Evolutionary conservation across 2,888 invertebrate genomes (phyloP), one percentile per base, ranked within the genome.

Genomic region (Helleia helle): DNA sequence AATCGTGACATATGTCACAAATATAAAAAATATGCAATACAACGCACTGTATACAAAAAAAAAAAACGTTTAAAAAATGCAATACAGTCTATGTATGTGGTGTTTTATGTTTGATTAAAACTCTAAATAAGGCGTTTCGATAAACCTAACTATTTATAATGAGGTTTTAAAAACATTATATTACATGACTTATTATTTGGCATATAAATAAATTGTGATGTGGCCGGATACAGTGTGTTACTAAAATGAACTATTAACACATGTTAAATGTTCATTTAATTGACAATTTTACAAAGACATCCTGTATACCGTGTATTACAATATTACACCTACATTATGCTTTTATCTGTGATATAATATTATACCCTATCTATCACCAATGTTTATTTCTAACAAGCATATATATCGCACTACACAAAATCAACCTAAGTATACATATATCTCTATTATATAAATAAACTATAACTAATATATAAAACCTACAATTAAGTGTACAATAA

Each of bases 401-500:
- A 53, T 65, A 65, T 64, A 59, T 69, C 69, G 71, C 72, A 65
- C 75, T 80, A 79, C 61, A 64, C 55, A 59, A 51, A 58, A 50
- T 52, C 53, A 55, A 54, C 50, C 55, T 62, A 68, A 57, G 66
- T 75, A 75, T 73, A 76, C 62, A 76, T 76, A 74, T 56, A 60
- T 51, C 54, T 69, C 56, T 73, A 67, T 56, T 54, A 66, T 76
- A 77, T 80, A 81, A 79, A 83, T 80, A 81, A 62, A 59, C 58
- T 80, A 79, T 72, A 52, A 52, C 74, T 79, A 80, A 48, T 56
- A 68, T 76, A 77, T 66, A 80, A 81, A 81, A 81, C 66, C 75
- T 76, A 77, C 65, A 56, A 57, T 77, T 73, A 72, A 71, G 72
- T 77, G 76, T 81, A 81, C 80, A 76, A 72, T 73, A 72, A 59